phyloP scores from a whole-genome alignment of 2,113 vertebrate species.

The Ptyas mucosa region DNA sequence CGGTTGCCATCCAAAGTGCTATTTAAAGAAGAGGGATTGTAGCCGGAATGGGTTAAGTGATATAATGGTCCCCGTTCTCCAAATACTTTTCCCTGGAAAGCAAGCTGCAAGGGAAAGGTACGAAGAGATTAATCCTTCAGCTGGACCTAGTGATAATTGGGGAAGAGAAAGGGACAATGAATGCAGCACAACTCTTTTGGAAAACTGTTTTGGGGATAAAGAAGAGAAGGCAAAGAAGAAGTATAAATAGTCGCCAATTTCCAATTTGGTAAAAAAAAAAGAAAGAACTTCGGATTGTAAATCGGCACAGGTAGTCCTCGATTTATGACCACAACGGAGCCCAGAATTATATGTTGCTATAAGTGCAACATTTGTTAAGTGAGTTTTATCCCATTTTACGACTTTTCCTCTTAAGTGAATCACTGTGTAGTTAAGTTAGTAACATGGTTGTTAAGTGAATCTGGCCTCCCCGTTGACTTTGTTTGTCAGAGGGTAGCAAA shows the following conservation, averaged over 20 bases:
- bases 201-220: neutral
- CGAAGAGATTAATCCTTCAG: neutral
- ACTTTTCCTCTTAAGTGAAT: neutral
- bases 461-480: neutral
- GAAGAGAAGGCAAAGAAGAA: neutral
- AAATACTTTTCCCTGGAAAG: neutral
- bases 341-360: neutral
- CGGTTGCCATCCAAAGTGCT: neutral
- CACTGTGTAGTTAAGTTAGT: neutral
- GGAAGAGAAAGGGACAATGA: neutral
- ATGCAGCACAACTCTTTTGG: neutral
- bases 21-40: neutral
- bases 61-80: neutral
- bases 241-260: neutral
- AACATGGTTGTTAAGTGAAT: neutral
- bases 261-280: neutral
- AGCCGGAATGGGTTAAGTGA: neutral
- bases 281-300: neutral
- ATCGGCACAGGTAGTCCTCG: neutral
- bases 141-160: neutral
- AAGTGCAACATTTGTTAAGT: neutral
- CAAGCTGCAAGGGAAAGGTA: neutral
- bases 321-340: neutral
- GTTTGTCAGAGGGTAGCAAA: neutral
- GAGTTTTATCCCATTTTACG: neutral